Percentiles rank a stretch among this genome's conserved stretches.
phyloP scores from a whole-genome alignment of 2,888 invertebrate genomes.

The Nebria salina region DNA sequence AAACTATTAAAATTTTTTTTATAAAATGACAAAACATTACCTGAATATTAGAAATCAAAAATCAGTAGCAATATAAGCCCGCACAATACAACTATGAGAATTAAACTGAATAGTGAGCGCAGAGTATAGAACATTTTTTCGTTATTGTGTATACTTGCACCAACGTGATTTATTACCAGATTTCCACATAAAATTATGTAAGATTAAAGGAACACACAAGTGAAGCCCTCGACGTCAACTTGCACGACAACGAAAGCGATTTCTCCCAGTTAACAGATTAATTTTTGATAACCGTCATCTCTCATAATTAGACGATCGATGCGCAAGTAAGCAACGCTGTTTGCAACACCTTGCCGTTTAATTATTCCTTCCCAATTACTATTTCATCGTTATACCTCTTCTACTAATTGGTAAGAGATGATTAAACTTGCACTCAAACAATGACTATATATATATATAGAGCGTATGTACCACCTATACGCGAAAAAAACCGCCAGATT shows the following conservation, averaged over 20 bases:
- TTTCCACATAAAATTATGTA: background rate
- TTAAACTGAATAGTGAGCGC: background rate
- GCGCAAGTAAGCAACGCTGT: conserved; percentile 6
- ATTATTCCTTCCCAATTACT: conserved; percentile 40
- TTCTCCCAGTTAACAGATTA: conserved; percentile 30
- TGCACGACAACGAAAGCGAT: conserved; percentile 2
- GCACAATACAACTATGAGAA: background rate
- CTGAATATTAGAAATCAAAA: too few relatives aligned
- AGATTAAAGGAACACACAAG: background rate
- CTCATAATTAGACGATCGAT: conserved; percentile 44
- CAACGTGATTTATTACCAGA: background rate
- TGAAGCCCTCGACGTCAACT: background rate
- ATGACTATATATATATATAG: background rate
- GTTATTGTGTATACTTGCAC: background rate
- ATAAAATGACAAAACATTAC: too few relatives aligned
- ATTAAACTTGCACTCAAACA: conserved; percentile 35
- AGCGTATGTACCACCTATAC: background rate
- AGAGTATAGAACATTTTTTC: background rate
- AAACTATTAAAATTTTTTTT: too few relatives aligned
- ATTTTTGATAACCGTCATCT: conserved; percentile 40
- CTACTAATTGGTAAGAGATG: conserved; percentile 35
- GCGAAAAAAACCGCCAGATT: background rate
- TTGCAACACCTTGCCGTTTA: conserved; percentile 40
- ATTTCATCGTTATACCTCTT: conserved; percentile 36
- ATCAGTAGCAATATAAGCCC: too few relatives aligned